phyloP scores from a whole-genome alignment of 2,797 vertebrate genomes.

The Esox lucius region DNA sequence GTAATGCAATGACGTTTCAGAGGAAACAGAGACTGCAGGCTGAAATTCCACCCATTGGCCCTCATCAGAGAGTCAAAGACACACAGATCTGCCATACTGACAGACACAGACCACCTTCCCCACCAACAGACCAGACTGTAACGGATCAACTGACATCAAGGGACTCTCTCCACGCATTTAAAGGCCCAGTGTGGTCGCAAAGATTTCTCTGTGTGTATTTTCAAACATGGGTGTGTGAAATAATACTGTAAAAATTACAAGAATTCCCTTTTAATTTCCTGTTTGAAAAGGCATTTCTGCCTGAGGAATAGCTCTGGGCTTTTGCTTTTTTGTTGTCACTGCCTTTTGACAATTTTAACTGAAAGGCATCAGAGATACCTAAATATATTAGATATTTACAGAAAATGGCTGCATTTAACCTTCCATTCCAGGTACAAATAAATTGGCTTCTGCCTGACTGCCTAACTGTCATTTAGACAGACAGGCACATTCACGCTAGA shows the following conservation, averaged over 20 bases:
- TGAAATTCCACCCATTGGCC: constrained; percentile 72
- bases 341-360: too few relatives aligned
- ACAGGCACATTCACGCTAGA: neutral
- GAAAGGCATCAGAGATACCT: too few relatives aligned
- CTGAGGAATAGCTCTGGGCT: too few relatives aligned
- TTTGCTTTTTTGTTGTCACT: too few relatives aligned
- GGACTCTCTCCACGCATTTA: neutral
- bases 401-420: too few relatives aligned
- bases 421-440: neutral
- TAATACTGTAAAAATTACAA: too few relatives aligned
- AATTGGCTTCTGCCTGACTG: neutral
- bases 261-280: too few relatives aligned
- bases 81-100: constrained; percentile 15
- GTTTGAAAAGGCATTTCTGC: too few relatives aligned
- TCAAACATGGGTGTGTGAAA: too few relatives aligned
- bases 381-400: too few relatives aligned
- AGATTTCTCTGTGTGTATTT: too few relatives aligned
- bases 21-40: constrained; percentile 67
- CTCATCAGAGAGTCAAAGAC: constrained; percentile 36
- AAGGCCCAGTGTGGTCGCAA: neutral
- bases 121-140: constrained; percentile 31
- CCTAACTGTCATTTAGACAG: neutral
- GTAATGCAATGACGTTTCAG: constrained; percentile 60
- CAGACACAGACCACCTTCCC: neutral
- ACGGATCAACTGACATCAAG: neutral